phyloP scores from a whole-genome alignment of 1,140 invertebrate species.

The Potamilus streckersoni region DNA sequence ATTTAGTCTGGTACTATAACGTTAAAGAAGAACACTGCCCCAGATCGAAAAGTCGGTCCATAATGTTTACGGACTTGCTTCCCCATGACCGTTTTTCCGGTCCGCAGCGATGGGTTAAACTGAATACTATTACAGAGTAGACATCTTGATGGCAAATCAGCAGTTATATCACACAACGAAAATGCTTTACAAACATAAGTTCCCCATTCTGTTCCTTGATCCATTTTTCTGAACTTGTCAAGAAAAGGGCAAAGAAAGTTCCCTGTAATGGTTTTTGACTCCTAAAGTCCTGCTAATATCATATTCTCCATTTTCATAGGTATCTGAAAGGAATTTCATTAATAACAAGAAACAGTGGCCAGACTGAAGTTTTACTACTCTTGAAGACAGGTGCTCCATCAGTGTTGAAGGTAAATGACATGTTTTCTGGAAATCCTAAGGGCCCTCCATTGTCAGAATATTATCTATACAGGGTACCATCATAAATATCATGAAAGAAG shows the following conservation, averaged over 20 bases:
- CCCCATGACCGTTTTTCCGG: no score
- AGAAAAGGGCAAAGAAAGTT: slow-evolving; percentile 28
- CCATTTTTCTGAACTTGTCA: slow-evolving; percentile 12
- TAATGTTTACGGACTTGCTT: no score
- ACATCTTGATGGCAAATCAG: slow-evolving; percentile 33
- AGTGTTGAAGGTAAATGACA: slow-evolving; percentile 28
- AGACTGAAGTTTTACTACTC: background rate
- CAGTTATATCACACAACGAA: slow-evolving; percentile 22
- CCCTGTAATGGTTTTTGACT: slow-evolving; percentile 22
- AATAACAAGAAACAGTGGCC: no score
- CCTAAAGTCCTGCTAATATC: slow-evolving; percentile 26
- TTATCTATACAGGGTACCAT: no score
- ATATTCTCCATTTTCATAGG: slow-evolving; percentile 25
- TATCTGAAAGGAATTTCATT: no score
- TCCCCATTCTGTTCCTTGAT: slow-evolving; percentile 14
- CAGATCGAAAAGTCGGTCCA: no score
- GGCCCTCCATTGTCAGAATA: slow-evolving; percentile 69
- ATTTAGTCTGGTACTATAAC: no score
- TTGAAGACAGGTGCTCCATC: slow-evolving; percentile 19
- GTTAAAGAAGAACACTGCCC: no score
- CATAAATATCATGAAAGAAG: no score
- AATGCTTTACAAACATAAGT: slow-evolving; percentile 18
- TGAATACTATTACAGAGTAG: slow-evolving; percentile 30
- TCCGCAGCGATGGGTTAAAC: no score
- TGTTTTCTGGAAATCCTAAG: slow-evolving; percentile 65